These are phyloP conservation scores for Periparus ater DNA, from an alignment of 2,797 vertebrate genomes.

Conservation along the genomic window DNA sequence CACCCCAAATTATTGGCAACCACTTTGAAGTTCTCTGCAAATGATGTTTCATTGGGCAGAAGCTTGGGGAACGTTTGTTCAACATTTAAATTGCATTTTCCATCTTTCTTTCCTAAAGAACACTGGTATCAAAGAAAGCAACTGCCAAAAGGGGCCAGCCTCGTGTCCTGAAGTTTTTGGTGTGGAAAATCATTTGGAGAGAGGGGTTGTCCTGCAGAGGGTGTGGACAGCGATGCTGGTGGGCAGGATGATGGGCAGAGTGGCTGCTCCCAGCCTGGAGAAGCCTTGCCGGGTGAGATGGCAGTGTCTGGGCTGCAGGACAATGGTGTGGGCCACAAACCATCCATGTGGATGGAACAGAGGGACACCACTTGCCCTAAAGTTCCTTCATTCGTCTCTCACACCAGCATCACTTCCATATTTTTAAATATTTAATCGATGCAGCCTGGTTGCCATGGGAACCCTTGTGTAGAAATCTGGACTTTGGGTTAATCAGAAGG, in stretches of 20 bases:
- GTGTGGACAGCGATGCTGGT: neutral
- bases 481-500: slow-evolving; percentile 20
- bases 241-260: neutral
- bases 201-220: neutral
- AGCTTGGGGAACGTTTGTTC: neutral
- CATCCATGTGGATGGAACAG: neutral
- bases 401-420: neutral
- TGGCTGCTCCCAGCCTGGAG: neutral
- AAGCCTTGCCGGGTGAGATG: neutral
- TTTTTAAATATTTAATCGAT: slow-evolving; percentile 48
- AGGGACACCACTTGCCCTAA: neutral
- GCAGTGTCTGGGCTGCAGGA: neutral
- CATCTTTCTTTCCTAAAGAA: neutral
- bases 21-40: neutral
- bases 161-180: neutral
- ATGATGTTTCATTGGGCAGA: neutral
- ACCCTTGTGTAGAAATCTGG: slow-evolving; percentile 17
- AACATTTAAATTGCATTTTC: neutral
- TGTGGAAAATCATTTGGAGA: neutral
- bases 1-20: neutral
- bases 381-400: neutral
- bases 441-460: slow-evolving; percentile 36
- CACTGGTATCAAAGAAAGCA: neutral
- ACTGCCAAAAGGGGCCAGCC: accelerated
- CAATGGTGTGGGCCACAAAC: accelerated